Percentiles rank a stretch among this genome's conserved stretches.
phyloP scores from a whole-genome alignment of 2,888 invertebrate species.

The Brachypterus glaber region DNA sequence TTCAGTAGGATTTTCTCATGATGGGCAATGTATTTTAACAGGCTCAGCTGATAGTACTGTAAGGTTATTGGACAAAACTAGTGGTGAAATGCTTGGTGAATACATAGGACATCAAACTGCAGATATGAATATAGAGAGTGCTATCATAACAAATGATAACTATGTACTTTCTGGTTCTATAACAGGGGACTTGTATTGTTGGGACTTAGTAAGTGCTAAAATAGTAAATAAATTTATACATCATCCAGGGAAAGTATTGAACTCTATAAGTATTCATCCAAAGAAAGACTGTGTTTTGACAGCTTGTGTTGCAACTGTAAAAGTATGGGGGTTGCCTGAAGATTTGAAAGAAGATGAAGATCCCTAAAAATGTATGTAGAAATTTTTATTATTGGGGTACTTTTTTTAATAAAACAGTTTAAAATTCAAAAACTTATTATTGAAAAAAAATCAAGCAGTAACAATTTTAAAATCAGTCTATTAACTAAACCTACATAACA shows the following conservation, averaged over 20 bases:
- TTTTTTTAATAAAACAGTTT: too few species aligned
- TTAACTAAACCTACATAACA: conserved; percentile 16
- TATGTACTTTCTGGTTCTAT: conserved; percentile 85
- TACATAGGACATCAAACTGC: conserved; percentile 69
- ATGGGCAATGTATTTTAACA: conserved; percentile 83
- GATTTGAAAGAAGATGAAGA: conserved; percentile 20
- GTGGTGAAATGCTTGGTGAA: conserved; percentile 66
- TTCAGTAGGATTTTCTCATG: conserved; percentile 75
- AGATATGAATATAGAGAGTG: conserved; percentile 81
- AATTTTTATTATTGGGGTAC: too few species aligned
- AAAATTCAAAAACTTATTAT: conserved; percentile 11
- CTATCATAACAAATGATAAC: conserved; percentile 73
- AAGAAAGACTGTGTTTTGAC: conserved; percentile 59
- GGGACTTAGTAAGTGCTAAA: conserved; percentile 77
- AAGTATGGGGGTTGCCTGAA: conserved; percentile 52
- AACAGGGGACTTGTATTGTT: conserved; percentile 75
- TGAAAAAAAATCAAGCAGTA: conserved; percentile 16
- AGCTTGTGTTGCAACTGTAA: conserved; percentile 63
- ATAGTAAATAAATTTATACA: conserved; percentile 47
- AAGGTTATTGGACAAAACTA: conserved; percentile 79
- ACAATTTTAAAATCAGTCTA: conserved; percentile 22
- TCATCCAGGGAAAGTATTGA: conserved; percentile 52
- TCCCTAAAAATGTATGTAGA: too few species aligned
- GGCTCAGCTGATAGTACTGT: conserved; percentile 77
- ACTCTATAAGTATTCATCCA: conserved; percentile 77